A percentile compares a stretch with the other conserved stretches of the same genome.
Evolutionary conservation across 2,888 invertebrate genomes (phyloP).

Genomic region (Trissolcus japonicus): DNA sequence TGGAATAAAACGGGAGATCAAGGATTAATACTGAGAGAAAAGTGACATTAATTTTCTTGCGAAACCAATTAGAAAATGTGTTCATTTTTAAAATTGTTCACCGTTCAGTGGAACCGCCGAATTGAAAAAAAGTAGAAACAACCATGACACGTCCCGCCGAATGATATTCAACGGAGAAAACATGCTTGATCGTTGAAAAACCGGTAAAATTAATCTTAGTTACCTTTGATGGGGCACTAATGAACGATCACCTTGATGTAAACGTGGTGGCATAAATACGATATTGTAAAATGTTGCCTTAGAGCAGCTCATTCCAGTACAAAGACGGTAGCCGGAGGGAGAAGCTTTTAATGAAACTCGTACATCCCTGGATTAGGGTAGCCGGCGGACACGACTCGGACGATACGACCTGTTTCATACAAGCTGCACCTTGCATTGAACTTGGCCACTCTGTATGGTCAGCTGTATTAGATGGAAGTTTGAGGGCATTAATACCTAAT

Average conservation of each 20-base stretch:
- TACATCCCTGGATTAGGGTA: conserved; percentile 74
- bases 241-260: conserved; percentile 64
- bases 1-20: too few species aligned
- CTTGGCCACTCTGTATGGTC: conserved; percentile 62
- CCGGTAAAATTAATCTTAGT: too few species aligned
- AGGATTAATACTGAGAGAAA: too few species aligned
- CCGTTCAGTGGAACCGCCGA: too few species aligned
- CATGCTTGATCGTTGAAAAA: too few species aligned
- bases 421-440: conserved; percentile 59
- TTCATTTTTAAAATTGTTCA: too few species aligned
- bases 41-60: too few species aligned
- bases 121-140: too few species aligned
- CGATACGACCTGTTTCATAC: conserved; percentile 68
- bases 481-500: conserved; percentile 75
- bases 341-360: conserved; percentile 74
- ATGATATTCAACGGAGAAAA: too few species aligned
- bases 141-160: too few species aligned
- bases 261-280: conserved; percentile 63
- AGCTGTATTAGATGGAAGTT: conserved; percentile 71
- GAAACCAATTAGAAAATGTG: too few species aligned
- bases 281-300: conserved; percentile 67
- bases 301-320: conserved; percentile 73
- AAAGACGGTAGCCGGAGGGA: conserved; percentile 68
- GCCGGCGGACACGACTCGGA: conserved; percentile 69
- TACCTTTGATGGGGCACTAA: conserved; percentile 56